These are phyloP conservation scores for Stichodactyla mertensii DNA, from an alignment of 64 coral and sea anemone species.

Conservation along the genomic window DNA sequence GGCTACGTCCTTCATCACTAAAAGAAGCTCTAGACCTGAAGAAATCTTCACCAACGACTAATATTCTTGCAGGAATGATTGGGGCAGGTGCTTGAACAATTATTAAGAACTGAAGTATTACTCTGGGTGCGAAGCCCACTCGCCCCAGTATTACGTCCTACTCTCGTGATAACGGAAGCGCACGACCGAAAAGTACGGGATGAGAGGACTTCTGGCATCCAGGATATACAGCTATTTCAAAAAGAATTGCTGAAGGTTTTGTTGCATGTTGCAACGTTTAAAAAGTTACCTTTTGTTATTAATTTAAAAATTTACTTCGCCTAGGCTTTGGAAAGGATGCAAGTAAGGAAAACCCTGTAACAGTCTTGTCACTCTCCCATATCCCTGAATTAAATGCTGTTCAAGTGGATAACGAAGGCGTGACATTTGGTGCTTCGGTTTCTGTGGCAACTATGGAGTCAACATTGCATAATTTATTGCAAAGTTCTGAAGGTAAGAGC, in stretches of 20 bases:
- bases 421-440: conserved; percentile 15
- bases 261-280: too few relatives aligned
- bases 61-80: not conserved
- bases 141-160: not conserved
- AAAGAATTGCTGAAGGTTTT: too few relatives aligned
- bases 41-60: not conserved
- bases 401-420: not conserved
- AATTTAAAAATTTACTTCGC: not conserved
- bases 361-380: conserved; percentile 9
- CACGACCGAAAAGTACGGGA: too few relatives aligned
- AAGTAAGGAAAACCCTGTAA: not conserved
- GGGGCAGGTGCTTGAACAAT: not conserved
- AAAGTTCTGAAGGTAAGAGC: not conserved
- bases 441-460: conserved; percentile 13
- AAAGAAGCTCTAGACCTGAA: not conserved
- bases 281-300: not conserved
- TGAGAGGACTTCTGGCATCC: too few relatives aligned
- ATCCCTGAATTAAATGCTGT: conserved; percentile 4
- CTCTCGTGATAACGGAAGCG: too few relatives aligned
- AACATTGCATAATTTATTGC: not conserved
- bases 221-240: too few relatives aligned
- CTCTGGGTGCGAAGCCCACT: too few relatives aligned
- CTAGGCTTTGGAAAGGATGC: not conserved
- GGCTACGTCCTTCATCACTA: conserved; percentile 4
- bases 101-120: not conserved